A percentile compares a stretch with the other conserved stretches of the same genome.
phyloP scores from a whole-genome alignment of 2,888 invertebrate genomes.

The Hesperia comma region DNA sequence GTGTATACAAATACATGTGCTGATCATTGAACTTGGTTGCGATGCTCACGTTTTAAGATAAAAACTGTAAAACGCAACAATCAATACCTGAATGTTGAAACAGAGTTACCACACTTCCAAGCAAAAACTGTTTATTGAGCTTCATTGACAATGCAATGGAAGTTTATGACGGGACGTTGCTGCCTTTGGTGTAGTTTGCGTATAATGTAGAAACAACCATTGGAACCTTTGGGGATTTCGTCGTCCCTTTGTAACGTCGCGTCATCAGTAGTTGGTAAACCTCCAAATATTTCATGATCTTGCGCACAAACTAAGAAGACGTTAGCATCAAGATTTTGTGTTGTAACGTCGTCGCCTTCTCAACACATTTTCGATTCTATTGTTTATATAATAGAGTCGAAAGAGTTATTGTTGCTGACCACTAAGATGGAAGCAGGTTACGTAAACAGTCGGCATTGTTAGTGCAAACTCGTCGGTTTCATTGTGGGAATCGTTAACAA shows the following conservation, averaged over 20 bases:
- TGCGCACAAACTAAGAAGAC: constrained; percentile 25
- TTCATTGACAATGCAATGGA: background rate
- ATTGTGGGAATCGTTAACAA: constrained; percentile 47
- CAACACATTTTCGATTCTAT: constrained; percentile 14
- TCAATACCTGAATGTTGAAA: too few relatives aligned
- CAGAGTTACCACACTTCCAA: too few relatives aligned
- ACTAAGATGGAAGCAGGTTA: constrained; percentile 39
- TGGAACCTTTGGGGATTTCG: constrained; percentile 3
- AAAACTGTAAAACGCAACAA: too few relatives aligned
- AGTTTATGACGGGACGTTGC: background rate
- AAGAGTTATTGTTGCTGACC: constrained; percentile 32
- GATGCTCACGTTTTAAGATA: too few relatives aligned
- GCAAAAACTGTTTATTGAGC: too few relatives aligned
- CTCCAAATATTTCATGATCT: constrained; percentile 33
- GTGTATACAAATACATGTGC: too few relatives aligned
- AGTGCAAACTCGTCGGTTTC: constrained; percentile 42
- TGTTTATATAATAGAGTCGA: constrained; percentile 14
- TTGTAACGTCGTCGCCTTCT: constrained; percentile 26
- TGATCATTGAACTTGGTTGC: too few relatives aligned
- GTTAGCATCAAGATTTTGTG: constrained; percentile 34
- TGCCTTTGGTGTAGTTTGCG: background rate
- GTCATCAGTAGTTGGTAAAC: constrained; percentile 32
- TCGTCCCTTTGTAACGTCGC: constrained; percentile 17
- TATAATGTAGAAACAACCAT: background rate
- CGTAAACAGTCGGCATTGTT: constrained; percentile 45